Conservation (phyloP, 2,888 invertebrate genomes). For the Synanthedon tipuliformis region DNA sequence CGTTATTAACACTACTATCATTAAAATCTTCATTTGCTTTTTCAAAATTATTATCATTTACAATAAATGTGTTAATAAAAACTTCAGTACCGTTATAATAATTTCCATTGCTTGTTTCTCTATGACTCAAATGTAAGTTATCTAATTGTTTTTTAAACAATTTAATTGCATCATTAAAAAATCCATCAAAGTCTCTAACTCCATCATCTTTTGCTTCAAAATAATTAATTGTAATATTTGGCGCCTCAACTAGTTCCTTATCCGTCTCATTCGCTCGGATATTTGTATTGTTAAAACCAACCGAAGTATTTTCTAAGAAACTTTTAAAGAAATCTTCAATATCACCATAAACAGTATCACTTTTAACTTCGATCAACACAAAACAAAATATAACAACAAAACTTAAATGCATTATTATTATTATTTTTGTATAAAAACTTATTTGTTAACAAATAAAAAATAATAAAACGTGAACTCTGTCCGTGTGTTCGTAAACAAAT, state of each 20-base stretch:
- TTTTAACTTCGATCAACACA: conserved; percentile 15
- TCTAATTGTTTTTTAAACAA: background rate
- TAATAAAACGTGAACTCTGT: conserved; percentile 29
- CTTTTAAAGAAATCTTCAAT: background rate
- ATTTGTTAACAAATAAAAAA: conserved; percentile 16
- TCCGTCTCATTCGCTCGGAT: background rate
- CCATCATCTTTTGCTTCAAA: background rate
- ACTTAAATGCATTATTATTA: conserved; percentile 13
- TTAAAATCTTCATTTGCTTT: background rate
- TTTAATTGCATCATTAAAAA: background rate
- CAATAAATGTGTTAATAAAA: background rate
- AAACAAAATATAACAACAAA: conserved; percentile 7
- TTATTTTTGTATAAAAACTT: conserved; percentile 6
- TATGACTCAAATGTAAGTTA: background rate
- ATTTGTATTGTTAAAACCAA: background rate
- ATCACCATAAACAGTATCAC: conserved; percentile 28
- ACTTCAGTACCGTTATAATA: background rate
- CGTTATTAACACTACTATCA: background rate
- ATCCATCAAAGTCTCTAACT: background rate
- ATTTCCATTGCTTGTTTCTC: background rate
- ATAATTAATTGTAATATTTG: background rate
- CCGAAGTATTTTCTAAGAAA: background rate
- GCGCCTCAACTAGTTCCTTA: background rate
- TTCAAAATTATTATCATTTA: background rate
- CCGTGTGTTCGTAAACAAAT: conserved; percentile 37